Conservation (phyloP, 2,888 invertebrate species). For the Drosophila colorata region DNA sequence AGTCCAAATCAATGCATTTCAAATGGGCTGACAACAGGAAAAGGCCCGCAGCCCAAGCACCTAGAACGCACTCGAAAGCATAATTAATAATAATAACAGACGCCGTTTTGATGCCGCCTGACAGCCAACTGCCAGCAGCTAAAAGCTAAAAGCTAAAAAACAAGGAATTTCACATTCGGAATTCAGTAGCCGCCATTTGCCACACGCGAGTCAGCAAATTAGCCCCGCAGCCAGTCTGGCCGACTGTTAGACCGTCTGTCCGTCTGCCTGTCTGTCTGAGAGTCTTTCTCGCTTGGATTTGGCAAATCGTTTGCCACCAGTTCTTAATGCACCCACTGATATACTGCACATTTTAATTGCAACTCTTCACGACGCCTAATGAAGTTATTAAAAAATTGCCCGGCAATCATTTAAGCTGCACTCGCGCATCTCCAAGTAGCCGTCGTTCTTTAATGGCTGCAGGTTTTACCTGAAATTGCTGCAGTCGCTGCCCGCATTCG, state of each 20-base stretch:
- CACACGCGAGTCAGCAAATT: slow-evolving; percentile 69
- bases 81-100: slow-evolving; percentile 82
- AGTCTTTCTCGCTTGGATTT: slow-evolving; percentile 10
- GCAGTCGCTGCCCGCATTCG: slow-evolving; percentile 34
- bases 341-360: slow-evolving; percentile 64
- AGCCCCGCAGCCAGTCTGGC: slow-evolving; percentile 17
- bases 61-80: slow-evolving; percentile 68
- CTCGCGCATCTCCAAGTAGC: slow-evolving; percentile 33
- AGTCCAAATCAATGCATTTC: slow-evolving; percentile 57
- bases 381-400: slow-evolving; percentile 81
- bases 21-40: slow-evolving; percentile 55
- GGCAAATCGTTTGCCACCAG: slow-evolving; percentile 14
- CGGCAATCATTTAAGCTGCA: slow-evolving; percentile 64
- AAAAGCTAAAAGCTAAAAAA: neutral
- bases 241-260: neutral
- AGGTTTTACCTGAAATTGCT: slow-evolving; percentile 40
- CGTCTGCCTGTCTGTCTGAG: neutral
- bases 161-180: slow-evolving; percentile 34
- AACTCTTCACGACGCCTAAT: slow-evolving; percentile 55
- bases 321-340: slow-evolving; percentile 52
- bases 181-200: slow-evolving; percentile 72
- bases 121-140: slow-evolving; percentile 63
- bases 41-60: slow-evolving; percentile 5
- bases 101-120: slow-evolving; percentile 74
- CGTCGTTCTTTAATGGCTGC: slow-evolving; percentile 45